Evolutionary conservation across 1,140 invertebrate species (phyloP).

Genomic region (Neelides sp.): DNA sequence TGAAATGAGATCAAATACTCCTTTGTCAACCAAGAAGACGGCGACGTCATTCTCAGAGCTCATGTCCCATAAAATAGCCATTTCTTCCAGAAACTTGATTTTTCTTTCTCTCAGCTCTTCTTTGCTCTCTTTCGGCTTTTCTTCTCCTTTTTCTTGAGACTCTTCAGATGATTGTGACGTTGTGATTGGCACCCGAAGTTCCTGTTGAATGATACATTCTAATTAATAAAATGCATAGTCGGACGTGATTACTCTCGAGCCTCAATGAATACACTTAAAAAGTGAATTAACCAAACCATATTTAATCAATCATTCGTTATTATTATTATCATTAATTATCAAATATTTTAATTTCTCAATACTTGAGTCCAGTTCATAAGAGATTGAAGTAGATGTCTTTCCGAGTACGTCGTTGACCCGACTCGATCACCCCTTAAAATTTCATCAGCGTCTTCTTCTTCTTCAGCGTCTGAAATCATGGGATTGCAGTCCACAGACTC

Average conservation of each 20-base stretch:
- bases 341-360: no score
- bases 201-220: neutral
- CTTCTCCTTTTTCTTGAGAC: conserved; percentile 2
- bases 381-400: conserved; percentile 25
- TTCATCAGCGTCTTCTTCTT: conserved; percentile 12
- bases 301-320: no score
- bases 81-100: conserved; percentile 21
- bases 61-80: conserved; percentile 28
- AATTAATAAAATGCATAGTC: neutral
- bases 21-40: conserved; percentile 19
- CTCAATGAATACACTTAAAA: no score
- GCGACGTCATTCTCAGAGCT: conserved; percentile 27
- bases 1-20: conserved; percentile 19
- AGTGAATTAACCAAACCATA: no score
- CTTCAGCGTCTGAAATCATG: conserved; percentile 17
- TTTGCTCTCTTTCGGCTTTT: neutral
- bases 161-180: neutral
- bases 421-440: conserved; percentile 24
- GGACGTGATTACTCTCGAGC: no score
- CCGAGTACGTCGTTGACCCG: conserved; percentile 25
- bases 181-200: neutral
- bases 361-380: conserved; percentile 29
- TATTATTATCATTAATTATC: no score
- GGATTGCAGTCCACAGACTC: conserved; percentile 16
- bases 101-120: no score